Conservation (phyloP, 2,888 invertebrate genomes). For the Eupithecia exiguata region DNA sequence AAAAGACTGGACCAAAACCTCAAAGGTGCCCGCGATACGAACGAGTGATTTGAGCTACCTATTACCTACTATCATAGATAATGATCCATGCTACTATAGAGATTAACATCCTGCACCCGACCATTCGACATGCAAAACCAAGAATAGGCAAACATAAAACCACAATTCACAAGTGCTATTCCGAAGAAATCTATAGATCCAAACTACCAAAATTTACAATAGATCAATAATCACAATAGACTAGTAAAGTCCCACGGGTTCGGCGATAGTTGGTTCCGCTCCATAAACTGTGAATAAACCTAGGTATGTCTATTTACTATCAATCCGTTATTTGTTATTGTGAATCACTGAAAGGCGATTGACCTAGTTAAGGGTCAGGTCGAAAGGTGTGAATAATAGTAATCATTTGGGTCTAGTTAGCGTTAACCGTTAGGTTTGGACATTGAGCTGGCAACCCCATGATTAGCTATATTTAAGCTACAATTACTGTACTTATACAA, state of each 20-base stretch:
- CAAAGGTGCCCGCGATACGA: too few relatives aligned
- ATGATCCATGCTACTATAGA: too few relatives aligned
- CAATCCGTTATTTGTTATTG: slow-evolving; percentile 58
- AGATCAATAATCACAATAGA: slow-evolving; percentile 21
- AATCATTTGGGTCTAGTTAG: slow-evolving; percentile 18
- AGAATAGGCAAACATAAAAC: neutral
- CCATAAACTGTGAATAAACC: slow-evolving; percentile 57
- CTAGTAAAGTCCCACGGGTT: slow-evolving; percentile 53
- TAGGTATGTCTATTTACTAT: slow-evolving; percentile 49
- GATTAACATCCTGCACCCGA: neutral
- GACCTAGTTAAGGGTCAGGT: slow-evolving; percentile 54
- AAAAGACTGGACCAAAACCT: too few relatives aligned
- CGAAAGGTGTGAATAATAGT: slow-evolving; percentile 43
- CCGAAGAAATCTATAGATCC: slow-evolving; percentile 19
- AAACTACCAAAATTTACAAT: slow-evolving; percentile 24
- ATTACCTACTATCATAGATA: too few relatives aligned
- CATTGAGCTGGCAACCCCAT: neutral
- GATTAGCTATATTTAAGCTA: neutral
- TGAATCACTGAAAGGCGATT: slow-evolving; percentile 45
- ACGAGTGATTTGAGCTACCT: too few relatives aligned
- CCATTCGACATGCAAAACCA: neutral
- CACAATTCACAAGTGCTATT: slow-evolving; percentile 1
- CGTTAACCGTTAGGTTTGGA: slow-evolving; percentile 18
- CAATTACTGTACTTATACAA: neutral
- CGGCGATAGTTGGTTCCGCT: slow-evolving; percentile 59